Percentiles rank a stretch among this genome's conserved stretches.
Conservation (phyloP, 2,888 invertebrate genomes). For the Drosophila meridiana region DNA sequence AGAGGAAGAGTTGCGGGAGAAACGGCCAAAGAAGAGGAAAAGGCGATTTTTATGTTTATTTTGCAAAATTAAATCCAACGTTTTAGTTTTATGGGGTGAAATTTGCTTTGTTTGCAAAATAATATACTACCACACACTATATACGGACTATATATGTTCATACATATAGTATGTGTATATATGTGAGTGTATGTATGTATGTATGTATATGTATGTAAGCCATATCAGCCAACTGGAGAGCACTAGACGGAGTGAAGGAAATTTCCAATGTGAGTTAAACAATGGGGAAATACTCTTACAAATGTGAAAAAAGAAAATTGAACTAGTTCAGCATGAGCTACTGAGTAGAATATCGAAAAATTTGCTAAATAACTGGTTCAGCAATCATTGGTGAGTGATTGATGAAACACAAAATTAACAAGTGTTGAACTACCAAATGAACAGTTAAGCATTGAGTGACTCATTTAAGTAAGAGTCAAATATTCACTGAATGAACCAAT, state of each 20-base stretch:
- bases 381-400: neutral
- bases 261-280: neutral
- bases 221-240: conserved; percentile 19
- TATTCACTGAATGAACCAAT: too few species aligned
- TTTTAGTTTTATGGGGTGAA: conserved; percentile 77
- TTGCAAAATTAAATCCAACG: conserved; percentile 80
- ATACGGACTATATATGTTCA: conserved; percentile 4
- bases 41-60: conserved; percentile 74
- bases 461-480: neutral
- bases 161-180: neutral
- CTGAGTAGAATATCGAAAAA: neutral
- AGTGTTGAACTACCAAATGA: neutral
- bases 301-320: neutral
- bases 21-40: conserved; percentile 11
- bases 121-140: conserved; percentile 27
- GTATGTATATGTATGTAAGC: neutral
- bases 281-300: conserved; percentile 21
- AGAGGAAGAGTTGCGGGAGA: neutral
- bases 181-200: neutral
- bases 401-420: neutral
- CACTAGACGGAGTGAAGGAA: neutral
- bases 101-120: conserved; percentile 78
- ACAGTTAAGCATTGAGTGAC: neutral
- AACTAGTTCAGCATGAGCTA: neutral
- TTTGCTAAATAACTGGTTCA: neutral